phyloP scores from a whole-genome alignment of 2,888 invertebrate species.

The Pterostichus madidus region DNA sequence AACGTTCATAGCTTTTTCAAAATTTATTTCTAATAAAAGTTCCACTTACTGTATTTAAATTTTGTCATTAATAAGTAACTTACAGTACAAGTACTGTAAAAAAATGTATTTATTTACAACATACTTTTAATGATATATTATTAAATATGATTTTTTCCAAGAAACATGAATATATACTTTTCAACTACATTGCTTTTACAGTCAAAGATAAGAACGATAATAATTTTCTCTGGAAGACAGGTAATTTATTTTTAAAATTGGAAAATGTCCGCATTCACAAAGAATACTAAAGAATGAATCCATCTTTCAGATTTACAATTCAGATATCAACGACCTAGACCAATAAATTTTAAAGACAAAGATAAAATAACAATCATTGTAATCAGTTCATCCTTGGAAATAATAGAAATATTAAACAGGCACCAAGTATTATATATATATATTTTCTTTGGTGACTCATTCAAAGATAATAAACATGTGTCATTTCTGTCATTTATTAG shows the following conservation, averaged over 20 bases:
- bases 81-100: too few relatives aligned
- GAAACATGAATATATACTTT: neutral
- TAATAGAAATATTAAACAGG: slow-evolving; percentile 2
- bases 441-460: slow-evolving; percentile 20
- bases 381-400: slow-evolving; percentile 37
- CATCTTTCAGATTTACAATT: neutral
- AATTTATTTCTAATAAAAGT: too few relatives aligned
- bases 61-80: too few relatives aligned
- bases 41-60: too few relatives aligned
- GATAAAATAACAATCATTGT: too few relatives aligned
- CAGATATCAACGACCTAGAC: neutral
- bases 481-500: neutral
- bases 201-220: neutral
- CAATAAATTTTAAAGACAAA: too few relatives aligned
- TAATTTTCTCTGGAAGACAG: neutral
- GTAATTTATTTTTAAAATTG: slow-evolving; percentile 12
- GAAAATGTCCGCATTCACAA: neutral
- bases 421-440: neutral
- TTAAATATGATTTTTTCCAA: neutral
- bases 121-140: neutral
- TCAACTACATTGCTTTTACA: neutral
- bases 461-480: slow-evolving; percentile 23
- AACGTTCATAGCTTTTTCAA: too few relatives aligned
- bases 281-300: neutral
- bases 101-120: too few relatives aligned